Percentiles rank a stretch among this genome's conserved stretches.
Conservation (phyloP, 2,113 vertebrate species). For the Chaetodon auriga region DNA sequence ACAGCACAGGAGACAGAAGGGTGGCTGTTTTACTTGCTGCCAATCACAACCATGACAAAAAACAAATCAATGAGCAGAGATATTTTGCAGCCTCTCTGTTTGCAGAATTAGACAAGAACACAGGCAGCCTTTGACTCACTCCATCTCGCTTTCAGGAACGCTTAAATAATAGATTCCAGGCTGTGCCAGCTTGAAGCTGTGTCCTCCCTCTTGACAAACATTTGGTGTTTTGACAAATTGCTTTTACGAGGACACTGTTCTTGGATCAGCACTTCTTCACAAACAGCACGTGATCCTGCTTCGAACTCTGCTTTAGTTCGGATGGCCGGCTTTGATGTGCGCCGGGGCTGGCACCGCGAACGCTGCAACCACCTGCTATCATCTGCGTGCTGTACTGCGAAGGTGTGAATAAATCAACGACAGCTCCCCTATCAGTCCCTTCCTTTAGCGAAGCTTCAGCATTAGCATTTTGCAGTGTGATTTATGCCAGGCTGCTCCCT, state of each 20-base stretch:
- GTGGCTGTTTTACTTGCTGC: constrained; percentile 1
- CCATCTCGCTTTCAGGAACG: not conserved
- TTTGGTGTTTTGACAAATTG: constrained; percentile 32
- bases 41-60: constrained; percentile 22
- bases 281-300: not conserved
- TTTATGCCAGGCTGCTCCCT: constrained; percentile 75
- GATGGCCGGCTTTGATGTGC: constrained; percentile 20
- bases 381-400: constrained; percentile 36
- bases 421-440: constrained; percentile 56
- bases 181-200: constrained; percentile 18
- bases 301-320: not conserved
- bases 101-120: constrained; percentile 40
- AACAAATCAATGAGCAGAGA: constrained; percentile 7
- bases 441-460: constrained; percentile 51
- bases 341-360: not conserved
- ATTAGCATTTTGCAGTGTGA: constrained; percentile 79
- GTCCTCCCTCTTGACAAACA: constrained; percentile 29
- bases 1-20: constrained; percentile 22
- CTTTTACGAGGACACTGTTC: constrained; percentile 32
- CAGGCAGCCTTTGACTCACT: constrained; percentile 36
- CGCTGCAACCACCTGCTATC: constrained; percentile 47
- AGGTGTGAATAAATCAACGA: constrained; percentile 67
- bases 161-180: not conserved
- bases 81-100: constrained; percentile 21
- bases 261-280: constrained; percentile 10